Percentiles rank a stretch among this genome's conserved stretches.
phyloP scores from a whole-genome alignment of 2,797 vertebrate species.

The Betta splendens region DNA sequence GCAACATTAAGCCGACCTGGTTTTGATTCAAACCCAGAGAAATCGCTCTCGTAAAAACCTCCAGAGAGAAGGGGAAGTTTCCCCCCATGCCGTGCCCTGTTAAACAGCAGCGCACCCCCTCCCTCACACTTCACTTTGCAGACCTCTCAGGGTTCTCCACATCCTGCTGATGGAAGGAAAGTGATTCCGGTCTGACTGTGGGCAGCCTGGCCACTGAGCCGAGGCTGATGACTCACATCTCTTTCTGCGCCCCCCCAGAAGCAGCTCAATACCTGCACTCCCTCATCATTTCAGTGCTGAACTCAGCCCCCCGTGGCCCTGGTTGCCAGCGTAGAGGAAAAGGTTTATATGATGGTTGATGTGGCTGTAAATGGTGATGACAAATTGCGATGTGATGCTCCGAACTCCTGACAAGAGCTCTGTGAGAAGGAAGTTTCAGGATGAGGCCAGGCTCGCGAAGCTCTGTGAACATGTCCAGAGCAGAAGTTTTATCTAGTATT shows the following conservation, averaged over 20 bases:
- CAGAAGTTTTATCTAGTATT: neutral
- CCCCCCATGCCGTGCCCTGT: conserved; percentile 23
- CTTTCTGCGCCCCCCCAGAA: conserved; percentile 44
- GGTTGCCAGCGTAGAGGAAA: conserved; percentile 18
- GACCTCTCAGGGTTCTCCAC: conserved; percentile 54
- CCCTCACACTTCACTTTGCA: conserved; percentile 45
- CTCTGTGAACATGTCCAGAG: neutral
- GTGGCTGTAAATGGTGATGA: conserved; percentile 39
- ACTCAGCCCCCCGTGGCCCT: conserved; percentile 25
- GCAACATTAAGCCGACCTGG: neutral
- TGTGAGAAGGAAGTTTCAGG: conserved; percentile 7
- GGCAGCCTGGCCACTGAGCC: conserved; percentile 56
- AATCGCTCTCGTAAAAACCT: conserved; percentile 12
- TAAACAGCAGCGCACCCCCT: conserved; percentile 22
- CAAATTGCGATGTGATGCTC: conserved; percentile 33
- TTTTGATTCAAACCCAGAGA: conserved; percentile 30
- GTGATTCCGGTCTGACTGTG: conserved; percentile 55
- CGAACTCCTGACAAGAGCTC: conserved; percentile 23
- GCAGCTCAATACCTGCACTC: conserved; percentile 42
- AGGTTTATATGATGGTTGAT: conserved; percentile 39
- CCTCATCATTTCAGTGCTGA: conserved; percentile 43
- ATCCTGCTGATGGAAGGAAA: conserved; percentile 64
- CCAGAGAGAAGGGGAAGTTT: conserved; percentile 42
- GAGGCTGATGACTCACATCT: conserved; percentile 57
- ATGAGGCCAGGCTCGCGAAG: neutral